phyloP scores from a whole-genome alignment of 2,888 invertebrate species.

The Stenodema calcarata region DNA sequence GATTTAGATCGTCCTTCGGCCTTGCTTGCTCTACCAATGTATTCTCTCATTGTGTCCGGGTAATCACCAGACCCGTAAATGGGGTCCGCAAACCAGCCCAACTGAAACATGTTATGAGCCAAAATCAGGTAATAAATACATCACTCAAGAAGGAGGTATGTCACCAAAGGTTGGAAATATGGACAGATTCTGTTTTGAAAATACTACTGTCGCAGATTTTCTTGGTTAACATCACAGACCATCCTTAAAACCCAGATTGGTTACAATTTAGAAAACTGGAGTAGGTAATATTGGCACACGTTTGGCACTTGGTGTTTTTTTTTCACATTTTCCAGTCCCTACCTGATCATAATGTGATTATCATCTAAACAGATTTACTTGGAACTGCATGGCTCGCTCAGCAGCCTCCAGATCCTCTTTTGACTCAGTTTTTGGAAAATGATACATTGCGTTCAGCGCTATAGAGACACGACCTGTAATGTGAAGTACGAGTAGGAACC shows the following conservation, averaged over 20 bases:
- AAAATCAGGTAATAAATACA: too few relatives aligned
- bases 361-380: constrained; percentile 62
- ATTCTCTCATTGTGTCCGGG: constrained; percentile 63
- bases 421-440: constrained; percentile 65
- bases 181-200: too few relatives aligned
- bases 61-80: constrained; percentile 64
- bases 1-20: constrained; percentile 62
- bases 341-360: too few relatives aligned
- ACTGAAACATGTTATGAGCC: constrained; percentile 35
- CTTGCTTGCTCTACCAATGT: constrained; percentile 62
- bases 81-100: constrained; percentile 58
- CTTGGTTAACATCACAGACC: too few relatives aligned
- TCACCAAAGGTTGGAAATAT: too few relatives aligned
- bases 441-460: constrained; percentile 67
- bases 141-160: too few relatives aligned
- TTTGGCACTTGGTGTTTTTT: too few relatives aligned
- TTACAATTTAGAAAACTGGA: too few relatives aligned
- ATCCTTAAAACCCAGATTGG: too few relatives aligned
- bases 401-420: constrained; percentile 66
- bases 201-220: too few relatives aligned
- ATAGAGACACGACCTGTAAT: constrained; percentile 68
- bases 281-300: too few relatives aligned
- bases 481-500: constrained; percentile 42
- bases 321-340: too few relatives aligned
- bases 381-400: constrained; percentile 66